Evolutionary conservation across 2,888 invertebrate genomes (phyloP), one percentile per base, ranked within the genome.

Genomic region (Tinea trinotella): DNA sequence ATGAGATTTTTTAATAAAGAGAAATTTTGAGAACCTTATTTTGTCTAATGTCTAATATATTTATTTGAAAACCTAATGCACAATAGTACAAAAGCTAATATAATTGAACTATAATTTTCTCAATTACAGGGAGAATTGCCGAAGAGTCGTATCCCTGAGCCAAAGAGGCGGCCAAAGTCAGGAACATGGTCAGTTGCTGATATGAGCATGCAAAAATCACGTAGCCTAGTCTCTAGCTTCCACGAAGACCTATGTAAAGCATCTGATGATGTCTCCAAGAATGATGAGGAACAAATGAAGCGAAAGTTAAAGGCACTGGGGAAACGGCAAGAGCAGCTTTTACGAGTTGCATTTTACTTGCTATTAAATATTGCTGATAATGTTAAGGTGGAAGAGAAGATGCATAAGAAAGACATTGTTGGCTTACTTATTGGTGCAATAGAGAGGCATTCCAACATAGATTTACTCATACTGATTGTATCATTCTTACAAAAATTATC

Each of bases 401-500:
- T 99, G 95, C 91, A 95, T 20, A 95, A 96, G 65, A 94, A 97
- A 74, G 95, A 94, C 66, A 91, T 98, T 59, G 93, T 97, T 2
- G 92, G 92, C 35, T 90, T 97, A 80, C 87, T 98, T 35, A 90
- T 95, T 49, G 94, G 94, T 66, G 93, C 95, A 7, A 88, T 99
- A 71, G 97, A 97, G 65, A 89, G 98, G 58, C 93, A 94, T 63
- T 80, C 87, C 12, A 96, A 96, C 74, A 91, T 92, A 59, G 97
- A 98, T 75, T 88, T 98, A 20, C 88, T 98, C 44, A 93, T 96
- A 66, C 88, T 98, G 55, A 94, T 96, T 53, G 91, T 97, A 15
- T 96, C 96, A 18, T 99, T 99, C 77, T 87, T 99, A 49, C 96
- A 97, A 77, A 99, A 98, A 74, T 85, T 99, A 15, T 97, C 97